Evolutionary conservation across 2,113 vertebrate genomes (phyloP).

Genomic region (Tyto alba): DNA sequence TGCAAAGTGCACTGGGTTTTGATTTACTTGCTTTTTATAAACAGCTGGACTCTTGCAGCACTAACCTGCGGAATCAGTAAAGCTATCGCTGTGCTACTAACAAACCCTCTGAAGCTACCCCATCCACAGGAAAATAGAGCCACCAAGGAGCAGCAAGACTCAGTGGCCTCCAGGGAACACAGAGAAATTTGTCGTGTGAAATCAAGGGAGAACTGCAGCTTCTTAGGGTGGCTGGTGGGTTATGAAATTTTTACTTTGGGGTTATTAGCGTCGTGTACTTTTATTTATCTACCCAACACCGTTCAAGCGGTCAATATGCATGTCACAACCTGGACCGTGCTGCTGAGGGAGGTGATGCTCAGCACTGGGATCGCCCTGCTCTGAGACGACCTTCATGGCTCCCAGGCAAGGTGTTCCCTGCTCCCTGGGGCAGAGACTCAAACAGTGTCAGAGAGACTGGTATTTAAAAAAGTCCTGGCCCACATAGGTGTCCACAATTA

Average conservation of each 20-base stretch:
- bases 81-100: not conserved
- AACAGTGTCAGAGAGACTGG: not conserved
- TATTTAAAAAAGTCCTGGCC: not conserved
- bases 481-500: not conserved
- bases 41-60: not conserved
- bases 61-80: not conserved
- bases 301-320: not conserved
- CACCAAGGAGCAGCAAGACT: not conserved
- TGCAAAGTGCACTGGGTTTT: not conserved
- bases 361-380: not conserved
- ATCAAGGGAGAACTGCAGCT: not conserved
- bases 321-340: fast-evolving
- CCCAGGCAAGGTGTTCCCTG: not conserved
- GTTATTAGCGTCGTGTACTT: not conserved
- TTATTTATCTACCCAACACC: not conserved
- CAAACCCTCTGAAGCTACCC: not conserved
- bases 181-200: not conserved
- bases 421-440: not conserved
- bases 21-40: not conserved
- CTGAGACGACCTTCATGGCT: not conserved
- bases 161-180: not conserved
- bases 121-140: not conserved
- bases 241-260: not conserved
- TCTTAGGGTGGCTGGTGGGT: not conserved
- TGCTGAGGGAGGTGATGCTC: not conserved